These are phyloP conservation scores for Lamprologus lemairii DNA, from an alignment of 2,113 vertebrate genomes.

Conservation along the genomic window DNA sequence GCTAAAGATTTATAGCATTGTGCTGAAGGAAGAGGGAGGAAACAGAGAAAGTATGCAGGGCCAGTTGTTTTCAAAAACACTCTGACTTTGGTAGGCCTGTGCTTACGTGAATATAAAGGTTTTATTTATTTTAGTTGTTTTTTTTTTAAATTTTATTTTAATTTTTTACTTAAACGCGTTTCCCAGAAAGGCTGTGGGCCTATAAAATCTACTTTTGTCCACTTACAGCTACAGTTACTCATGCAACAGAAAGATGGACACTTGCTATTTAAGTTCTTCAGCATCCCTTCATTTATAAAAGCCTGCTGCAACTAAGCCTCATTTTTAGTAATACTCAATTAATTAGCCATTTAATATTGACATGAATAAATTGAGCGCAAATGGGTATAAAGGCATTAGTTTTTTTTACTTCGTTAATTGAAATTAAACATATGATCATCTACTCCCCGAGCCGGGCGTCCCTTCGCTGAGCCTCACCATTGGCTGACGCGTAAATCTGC, in stretches of 20 bases:
- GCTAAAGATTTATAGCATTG: slow-evolving; percentile 37
- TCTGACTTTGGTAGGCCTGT: not conserved
- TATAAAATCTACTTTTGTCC: not conserved
- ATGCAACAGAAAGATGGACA: not conserved
- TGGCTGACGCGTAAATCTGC: slow-evolving; percentile 37
- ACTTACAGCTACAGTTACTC: not conserved
- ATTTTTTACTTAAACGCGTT: not conserved
- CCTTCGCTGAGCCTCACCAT: slow-evolving; percentile 14
- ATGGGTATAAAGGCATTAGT: slow-evolving; percentile 49
- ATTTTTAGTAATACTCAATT: slow-evolving; percentile 60
- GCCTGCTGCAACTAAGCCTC: slow-evolving; percentile 47
- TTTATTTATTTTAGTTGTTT: not conserved
- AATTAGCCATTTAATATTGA: slow-evolving; percentile 65
- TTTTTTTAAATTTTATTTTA: fast-evolving
- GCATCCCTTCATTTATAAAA: slow-evolving; percentile 16
- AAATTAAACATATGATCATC: slow-evolving; percentile 68
- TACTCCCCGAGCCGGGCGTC: slow-evolving; percentile 4
- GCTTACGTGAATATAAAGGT: not conserved
- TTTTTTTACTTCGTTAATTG: slow-evolving; percentile 63
- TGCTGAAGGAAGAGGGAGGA: not conserved
- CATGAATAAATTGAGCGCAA: slow-evolving; percentile 62
- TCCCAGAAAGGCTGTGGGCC: not conserved
- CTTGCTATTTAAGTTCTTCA: not conserved
- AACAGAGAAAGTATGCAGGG: not conserved
- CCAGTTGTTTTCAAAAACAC: not conserved